Evolutionary conservation across 2,888 invertebrate genomes (phyloP).

Genomic region (Glomeris marginata): DNA sequence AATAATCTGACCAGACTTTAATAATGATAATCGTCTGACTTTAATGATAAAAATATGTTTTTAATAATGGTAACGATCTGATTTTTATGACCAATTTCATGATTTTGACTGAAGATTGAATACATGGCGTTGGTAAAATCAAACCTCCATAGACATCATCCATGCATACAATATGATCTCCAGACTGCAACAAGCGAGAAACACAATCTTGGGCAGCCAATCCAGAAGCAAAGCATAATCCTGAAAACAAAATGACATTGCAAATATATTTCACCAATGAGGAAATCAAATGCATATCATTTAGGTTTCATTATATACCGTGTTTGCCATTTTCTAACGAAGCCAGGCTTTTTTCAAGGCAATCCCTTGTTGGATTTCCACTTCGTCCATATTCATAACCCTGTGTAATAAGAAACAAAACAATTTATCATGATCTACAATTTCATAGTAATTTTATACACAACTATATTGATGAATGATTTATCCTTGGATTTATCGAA

Average conservation of each 20-base stretch:
- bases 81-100: too few species aligned
- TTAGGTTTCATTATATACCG: conserved; percentile 31
- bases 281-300: not conserved
- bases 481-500: too few species aligned
- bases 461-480: too few species aligned
- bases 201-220: conserved; percentile 69
- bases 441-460: too few species aligned
- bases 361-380: conserved; percentile 84
- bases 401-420: conserved; percentile 41
- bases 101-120: too few species aligned
- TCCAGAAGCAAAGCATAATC: conserved; percentile 63
- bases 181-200: conserved; percentile 53
- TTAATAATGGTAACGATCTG: too few species aligned
- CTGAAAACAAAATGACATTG: conserved; percentile 2
- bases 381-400: conserved; percentile 84
- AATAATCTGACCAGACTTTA: too few species aligned
- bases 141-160: conserved; percentile 90
- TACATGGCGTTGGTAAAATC: conserved; percentile 5
- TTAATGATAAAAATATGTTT: too few species aligned
- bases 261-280: too few species aligned
- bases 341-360: conserved; percentile 77
- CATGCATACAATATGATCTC: conserved; percentile 79
- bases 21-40: too few species aligned
- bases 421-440: too few species aligned
- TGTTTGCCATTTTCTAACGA: conserved; percentile 76